Conservation (phyloP, 2,888 invertebrate species). For the Callinectes sapidus region DNA sequence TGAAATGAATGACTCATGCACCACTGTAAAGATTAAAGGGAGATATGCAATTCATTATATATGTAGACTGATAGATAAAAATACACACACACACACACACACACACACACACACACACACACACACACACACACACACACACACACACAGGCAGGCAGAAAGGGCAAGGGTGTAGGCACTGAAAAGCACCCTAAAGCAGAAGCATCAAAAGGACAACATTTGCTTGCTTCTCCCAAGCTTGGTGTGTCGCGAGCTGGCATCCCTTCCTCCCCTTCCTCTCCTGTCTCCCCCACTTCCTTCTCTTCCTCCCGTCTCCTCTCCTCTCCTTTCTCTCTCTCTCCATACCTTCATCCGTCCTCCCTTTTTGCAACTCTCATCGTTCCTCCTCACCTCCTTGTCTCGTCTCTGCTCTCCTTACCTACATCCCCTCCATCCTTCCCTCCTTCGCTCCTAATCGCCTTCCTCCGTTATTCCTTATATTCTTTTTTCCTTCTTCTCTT, state of each 20-base stretch:
- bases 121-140: not conserved
- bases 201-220: not conserved
- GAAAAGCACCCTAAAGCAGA: conserved; percentile 5
- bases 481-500: not conserved
- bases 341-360: not conserved
- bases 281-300: not conserved
- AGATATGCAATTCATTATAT: not conserved
- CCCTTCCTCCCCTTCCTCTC: not conserved
- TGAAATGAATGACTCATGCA: not conserved
- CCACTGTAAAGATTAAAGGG: not conserved
- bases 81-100: not conserved
- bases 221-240: not conserved
- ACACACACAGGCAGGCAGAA: not conserved
- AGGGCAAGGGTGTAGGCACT: not conserved
- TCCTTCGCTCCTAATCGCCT: not conserved
- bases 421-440: not conserved
- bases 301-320: not conserved
- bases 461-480: not conserved
- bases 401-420: not conserved
- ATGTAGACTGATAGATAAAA: not conserved
- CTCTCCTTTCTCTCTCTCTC: not conserved
- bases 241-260: not conserved
- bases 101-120: not conserved
- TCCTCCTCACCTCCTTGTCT: not conserved
- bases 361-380: not conserved